phyloP scores from a whole-genome alignment of 2,113 vertebrate species.

The Spilogale gracilis region DNA sequence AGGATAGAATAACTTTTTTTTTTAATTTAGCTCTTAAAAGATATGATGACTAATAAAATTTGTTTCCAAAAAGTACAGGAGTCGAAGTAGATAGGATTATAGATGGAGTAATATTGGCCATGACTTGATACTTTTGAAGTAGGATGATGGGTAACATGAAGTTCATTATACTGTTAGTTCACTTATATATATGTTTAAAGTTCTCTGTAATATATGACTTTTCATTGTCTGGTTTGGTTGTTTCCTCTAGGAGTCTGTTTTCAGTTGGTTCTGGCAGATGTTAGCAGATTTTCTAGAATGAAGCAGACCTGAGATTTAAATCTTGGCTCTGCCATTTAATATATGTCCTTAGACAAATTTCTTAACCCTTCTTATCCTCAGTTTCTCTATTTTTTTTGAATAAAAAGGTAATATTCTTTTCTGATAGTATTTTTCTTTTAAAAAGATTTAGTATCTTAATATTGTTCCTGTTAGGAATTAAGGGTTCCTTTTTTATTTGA shows the following conservation, averaged over 20 bases:
- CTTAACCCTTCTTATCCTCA: background rate
- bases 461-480: background rate
- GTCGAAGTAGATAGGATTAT: background rate
- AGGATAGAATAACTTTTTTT: background rate
- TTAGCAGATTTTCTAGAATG: background rate
- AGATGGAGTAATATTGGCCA: background rate
- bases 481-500: background rate
- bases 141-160: background rate
- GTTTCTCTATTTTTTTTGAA: background rate
- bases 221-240: background rate
- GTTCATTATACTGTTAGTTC: background rate
- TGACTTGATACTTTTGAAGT: background rate
- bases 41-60: constrained; percentile 31
- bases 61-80: constrained; percentile 15
- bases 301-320: background rate
- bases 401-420: background rate
- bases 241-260: background rate
- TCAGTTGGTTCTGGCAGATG: background rate
- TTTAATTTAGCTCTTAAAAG: constrained; percentile 2
- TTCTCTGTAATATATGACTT: background rate
- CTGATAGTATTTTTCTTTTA: constrained; percentile 4
- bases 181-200: background rate
- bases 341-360: background rate
- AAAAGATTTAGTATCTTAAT: background rate
- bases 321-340: background rate